Evolutionary conservation across 2,113 vertebrate species (phyloP), one percentile per base, ranked within the genome.

Genomic region (Clarias batrachus): DNA sequence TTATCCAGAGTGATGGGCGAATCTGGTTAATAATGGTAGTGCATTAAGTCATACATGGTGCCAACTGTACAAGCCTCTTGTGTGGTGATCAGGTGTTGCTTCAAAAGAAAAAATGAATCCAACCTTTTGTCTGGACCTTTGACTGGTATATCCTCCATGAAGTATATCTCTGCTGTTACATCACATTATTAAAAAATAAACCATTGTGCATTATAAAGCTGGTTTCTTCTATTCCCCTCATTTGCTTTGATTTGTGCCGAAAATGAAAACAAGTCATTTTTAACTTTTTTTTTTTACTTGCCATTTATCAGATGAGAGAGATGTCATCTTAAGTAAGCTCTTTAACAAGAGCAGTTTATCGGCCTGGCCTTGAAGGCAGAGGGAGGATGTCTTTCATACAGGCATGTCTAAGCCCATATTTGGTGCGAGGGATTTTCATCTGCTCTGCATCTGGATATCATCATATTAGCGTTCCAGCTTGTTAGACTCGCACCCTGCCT

Each of bases 371-470:
- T 78, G 84, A 74, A 71, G 71, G 78, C 86, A 63, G 27, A 85
- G 80, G 83, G 56, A 37, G 68, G 83, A 91, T 82, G 21, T 82
- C 74, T 87, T 91, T 87, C 63, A 82, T 84, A 87, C 84, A 71
- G 83, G 85, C 57, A n/a, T 57, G 76, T 86, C 79, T 84, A 76
- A 83, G 30, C 27, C 90, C 90, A 88, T 91, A 91, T 90, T 88
- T 90, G 90, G 90, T 85, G 74, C 33, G 86, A 85, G 84, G 83
- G 81, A 33, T 82, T 86, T 79, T 88, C 86, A 60, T 91, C 86
- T 85, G 57, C 78, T 77, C 87, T 81, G 68, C 88, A 89, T 91
- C 89, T 91, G 91, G 91, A 86, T 89, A 89, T 80, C 84, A 91
- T 91, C 89, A 89, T 87, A 86, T 91, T 88, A 89, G 85, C 85